A percentile compares a stretch with the other conserved stretches of the same genome.
These are phyloP conservation scores for Tor tambroides DNA, from an alignment of 2,113 vertebrate species.

Conservation along the genomic window DNA sequence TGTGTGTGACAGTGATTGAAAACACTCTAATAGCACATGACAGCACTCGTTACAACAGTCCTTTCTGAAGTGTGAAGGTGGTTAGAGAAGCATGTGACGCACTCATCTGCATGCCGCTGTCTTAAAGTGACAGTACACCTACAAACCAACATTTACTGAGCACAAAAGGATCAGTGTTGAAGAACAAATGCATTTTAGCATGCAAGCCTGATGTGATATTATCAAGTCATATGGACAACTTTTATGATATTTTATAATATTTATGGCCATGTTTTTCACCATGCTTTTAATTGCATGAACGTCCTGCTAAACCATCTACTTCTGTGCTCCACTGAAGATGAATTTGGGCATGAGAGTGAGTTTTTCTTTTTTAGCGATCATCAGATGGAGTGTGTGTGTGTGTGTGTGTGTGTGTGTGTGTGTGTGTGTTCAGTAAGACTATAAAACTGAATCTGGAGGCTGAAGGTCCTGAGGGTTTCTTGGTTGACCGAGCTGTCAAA, in stretches of 20 bases:
- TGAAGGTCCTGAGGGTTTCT: slow-evolving; percentile 28
- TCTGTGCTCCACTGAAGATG: not conserved
- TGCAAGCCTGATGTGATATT: not conserved
- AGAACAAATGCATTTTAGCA: not conserved
- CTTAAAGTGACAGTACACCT: not conserved
- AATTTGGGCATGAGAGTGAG: not conserved
- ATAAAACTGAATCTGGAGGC: slow-evolving; percentile 33
- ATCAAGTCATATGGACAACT: not conserved
- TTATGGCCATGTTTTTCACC: not conserved
- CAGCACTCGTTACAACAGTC: slow-evolving; percentile 21
- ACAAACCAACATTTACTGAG: not conserved
- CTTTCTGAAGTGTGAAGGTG: slow-evolving; percentile 18
- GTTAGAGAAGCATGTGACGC: not conserved
- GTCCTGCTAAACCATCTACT: not conserved
- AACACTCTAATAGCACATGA: not conserved
- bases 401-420: not conserved
- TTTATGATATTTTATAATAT: not conserved
- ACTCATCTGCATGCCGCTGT: not conserved
- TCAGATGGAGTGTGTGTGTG: not conserved
- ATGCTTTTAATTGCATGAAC: not conserved
- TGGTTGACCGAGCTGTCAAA: slow-evolving; percentile 30
- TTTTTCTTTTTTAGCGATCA: not conserved
- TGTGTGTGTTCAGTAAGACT: slow-evolving; percentile 14
- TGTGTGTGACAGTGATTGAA: slow-evolving; percentile 26
- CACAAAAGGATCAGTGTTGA: not conserved